Evolutionary conservation across 1,140 invertebrate species (phyloP).

Genomic region (Zelostemma sp.): DNA sequence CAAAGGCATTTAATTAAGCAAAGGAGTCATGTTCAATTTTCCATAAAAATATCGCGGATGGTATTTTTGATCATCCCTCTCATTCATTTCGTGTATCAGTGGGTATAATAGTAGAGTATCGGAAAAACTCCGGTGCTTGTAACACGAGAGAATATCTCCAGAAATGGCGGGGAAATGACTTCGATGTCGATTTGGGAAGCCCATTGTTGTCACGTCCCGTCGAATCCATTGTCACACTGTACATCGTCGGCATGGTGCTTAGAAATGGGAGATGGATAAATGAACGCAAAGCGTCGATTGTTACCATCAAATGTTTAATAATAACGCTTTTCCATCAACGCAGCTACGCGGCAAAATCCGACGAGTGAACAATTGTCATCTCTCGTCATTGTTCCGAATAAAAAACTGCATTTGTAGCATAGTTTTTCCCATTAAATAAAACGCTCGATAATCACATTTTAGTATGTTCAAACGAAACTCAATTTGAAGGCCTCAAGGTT

Average conservation of each 20-base stretch:
- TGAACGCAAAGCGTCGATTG: conserved; percentile 19
- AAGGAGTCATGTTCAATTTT: too few relatives aligned
- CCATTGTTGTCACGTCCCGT: conserved; percentile 43
- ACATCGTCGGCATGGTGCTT: conserved; percentile 28
- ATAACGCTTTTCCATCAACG: conserved; percentile 11
- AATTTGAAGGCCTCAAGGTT: not conserved
- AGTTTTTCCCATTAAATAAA: too few relatives aligned
- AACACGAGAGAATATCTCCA: conserved; percentile 20
- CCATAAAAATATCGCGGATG: too few relatives aligned
- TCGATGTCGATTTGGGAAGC: conserved; percentile 28
- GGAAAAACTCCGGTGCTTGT: conserved; percentile 32
- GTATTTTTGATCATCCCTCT: conserved; percentile 20
- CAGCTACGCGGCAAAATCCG: not conserved
- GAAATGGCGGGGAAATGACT: conserved; percentile 33
- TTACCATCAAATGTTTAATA: conserved; percentile 20
- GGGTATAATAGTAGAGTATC: conserved; percentile 19
- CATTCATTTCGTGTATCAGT: conserved; percentile 25
- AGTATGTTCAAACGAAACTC: conserved; percentile 4
- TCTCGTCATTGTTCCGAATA: too few relatives aligned
- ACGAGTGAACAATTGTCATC: not conserved
- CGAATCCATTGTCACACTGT: conserved; percentile 36
- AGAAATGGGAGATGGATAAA: conserved; percentile 28
- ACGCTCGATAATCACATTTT: too few relatives aligned
- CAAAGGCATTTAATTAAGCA: too few relatives aligned
- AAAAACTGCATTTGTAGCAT: too few relatives aligned